A percentile compares a stretch with the other conserved stretches of the same genome.
These are phyloP conservation scores for Myodes glareolus DNA, from an alignment of 2,113 vertebrate genomes.

Conservation along the genomic window DNA sequence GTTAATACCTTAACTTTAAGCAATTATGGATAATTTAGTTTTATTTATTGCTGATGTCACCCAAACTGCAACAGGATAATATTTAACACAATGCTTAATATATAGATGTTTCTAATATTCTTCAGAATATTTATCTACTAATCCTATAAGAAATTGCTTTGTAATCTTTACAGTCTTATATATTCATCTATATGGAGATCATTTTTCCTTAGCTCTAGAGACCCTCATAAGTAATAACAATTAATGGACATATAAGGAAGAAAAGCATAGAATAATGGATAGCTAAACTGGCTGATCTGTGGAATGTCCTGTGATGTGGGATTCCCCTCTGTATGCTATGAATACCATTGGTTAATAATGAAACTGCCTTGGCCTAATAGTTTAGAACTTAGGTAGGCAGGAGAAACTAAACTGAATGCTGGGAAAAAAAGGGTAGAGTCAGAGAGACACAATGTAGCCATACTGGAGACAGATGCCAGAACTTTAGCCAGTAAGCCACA, in stretches of 20 bases:
- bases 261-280: background rate
- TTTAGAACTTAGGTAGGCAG: too few species aligned
- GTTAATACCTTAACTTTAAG: conserved; percentile 72
- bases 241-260: background rate
- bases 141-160: conserved; percentile 75
- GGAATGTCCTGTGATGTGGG: background rate
- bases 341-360: too few species aligned
- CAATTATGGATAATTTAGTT: conserved; percentile 82
- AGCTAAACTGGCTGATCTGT: background rate
- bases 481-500: too few species aligned
- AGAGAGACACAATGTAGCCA: too few species aligned
- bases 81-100: conserved; percentile 82
- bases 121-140: conserved; percentile 57
- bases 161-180: background rate
- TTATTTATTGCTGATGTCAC: conserved; percentile 78
- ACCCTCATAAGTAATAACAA: background rate
- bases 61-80: conserved; percentile 73
- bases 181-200: background rate
- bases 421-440: too few species aligned
- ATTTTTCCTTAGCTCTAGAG: background rate
- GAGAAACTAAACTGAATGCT: too few species aligned
- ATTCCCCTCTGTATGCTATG: too few species aligned
- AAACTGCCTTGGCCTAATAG: too few species aligned
- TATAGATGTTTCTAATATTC: conserved; percentile 74
- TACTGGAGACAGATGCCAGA: too few species aligned